Conservation (phyloP, 2,113 vertebrate genomes). For the Oryzias woworae region DNA sequence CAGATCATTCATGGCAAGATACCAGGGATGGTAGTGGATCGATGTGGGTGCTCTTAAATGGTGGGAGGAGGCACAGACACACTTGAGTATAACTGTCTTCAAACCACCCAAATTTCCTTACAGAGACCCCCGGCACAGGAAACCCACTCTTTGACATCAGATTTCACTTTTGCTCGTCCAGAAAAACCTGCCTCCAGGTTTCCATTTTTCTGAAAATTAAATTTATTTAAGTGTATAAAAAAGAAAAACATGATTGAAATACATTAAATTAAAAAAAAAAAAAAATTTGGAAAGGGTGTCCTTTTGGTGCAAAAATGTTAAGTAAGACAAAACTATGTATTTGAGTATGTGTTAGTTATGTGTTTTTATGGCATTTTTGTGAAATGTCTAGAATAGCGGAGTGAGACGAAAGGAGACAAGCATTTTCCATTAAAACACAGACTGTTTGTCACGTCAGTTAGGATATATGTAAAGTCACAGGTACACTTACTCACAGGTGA, state of each 20-base stretch:
- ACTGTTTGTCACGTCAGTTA: slow-evolving; percentile 36
- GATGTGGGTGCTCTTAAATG: slow-evolving; percentile 94
- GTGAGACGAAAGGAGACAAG: slow-evolving; percentile 61
- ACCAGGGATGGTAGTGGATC: slow-evolving; percentile 97
- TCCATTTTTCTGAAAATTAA: slow-evolving; percentile 64
- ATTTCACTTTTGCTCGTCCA: slow-evolving; percentile 59
- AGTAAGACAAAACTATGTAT: slow-evolving; percentile 66
- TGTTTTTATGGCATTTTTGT: slow-evolving; percentile 63
- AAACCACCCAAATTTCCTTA: slow-evolving; percentile 59
- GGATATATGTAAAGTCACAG: slow-evolving; percentile 37
- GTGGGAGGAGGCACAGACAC: slow-evolving; percentile 34
- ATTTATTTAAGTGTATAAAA: slow-evolving; percentile 70
- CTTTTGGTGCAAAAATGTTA: slow-evolving; percentile 61
- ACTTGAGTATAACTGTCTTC: slow-evolving; percentile 56
- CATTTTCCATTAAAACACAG: slow-evolving; percentile 49
- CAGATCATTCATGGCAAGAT: slow-evolving; percentile 99
- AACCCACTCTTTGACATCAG: slow-evolving; percentile 58
- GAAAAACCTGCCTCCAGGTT: slow-evolving; percentile 62
- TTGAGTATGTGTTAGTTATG: slow-evolving; percentile 62
- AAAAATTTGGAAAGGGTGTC: slow-evolving; percentile 62
- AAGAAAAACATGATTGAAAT: slow-evolving; percentile 63
- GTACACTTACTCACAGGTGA: slow-evolving; percentile 34
- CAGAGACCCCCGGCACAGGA: slow-evolving; percentile 60
- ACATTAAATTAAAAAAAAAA: slow-evolving; percentile 51
- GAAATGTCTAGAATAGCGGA: slow-evolving; percentile 66